Conservation (phyloP, 2,113 vertebrate genomes). For the Chascanopsetta lugubris region DNA sequence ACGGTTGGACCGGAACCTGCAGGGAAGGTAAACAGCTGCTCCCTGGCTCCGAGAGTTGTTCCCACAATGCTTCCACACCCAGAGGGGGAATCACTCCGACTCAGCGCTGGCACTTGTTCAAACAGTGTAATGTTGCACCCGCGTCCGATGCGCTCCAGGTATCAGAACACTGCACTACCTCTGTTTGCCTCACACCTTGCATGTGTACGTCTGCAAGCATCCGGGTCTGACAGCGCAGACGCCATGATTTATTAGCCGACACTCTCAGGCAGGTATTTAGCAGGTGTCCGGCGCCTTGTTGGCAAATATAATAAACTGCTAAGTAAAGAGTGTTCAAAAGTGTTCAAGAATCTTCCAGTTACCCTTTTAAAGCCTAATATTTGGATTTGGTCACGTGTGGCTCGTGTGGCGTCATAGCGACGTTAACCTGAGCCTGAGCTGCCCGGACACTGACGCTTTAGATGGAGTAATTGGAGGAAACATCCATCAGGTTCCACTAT, state of each 20-base stretch:
- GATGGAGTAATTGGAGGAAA: background rate
- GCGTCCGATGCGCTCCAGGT: background rate
- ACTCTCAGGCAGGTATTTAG: background rate
- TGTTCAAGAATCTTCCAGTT: background rate
- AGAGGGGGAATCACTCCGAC: conserved; percentile 16
- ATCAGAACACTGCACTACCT: background rate
- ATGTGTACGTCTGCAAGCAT: background rate
- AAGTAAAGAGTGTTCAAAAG: background rate
- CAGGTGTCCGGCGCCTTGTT: background rate
- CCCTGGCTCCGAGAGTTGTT: conserved; percentile 1
- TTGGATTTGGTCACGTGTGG: background rate
- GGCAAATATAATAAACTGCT: background rate
- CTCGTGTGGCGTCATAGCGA: background rate
- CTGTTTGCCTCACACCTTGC: background rate
- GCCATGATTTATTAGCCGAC: background rate
- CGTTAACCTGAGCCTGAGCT: background rate
- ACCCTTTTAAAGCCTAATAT: background rate
- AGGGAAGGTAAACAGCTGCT: conserved; percentile 35
- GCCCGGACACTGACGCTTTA: background rate
- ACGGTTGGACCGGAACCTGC: background rate
- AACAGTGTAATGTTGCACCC: background rate
- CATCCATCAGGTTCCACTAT: background rate
- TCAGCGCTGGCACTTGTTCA: background rate
- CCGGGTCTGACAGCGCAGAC: background rate
- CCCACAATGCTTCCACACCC: background rate